A percentile compares a stretch with the other conserved stretches of the same genome.
Conservation (phyloP, 2,888 invertebrate species). For the Orchestes rusci region DNA sequence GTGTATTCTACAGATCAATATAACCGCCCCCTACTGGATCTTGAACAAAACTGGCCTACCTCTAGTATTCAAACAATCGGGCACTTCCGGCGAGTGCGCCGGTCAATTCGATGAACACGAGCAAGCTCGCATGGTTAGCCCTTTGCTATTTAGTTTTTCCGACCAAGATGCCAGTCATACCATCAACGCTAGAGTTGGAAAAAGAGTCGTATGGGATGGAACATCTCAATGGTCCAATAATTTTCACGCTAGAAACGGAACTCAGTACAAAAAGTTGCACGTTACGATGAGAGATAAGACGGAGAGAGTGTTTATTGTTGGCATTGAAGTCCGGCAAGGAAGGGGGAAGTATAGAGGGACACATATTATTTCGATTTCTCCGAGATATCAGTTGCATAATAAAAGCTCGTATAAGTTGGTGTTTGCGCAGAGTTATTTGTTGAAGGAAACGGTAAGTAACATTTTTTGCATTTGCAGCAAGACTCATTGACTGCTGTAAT, state of each 20-base stretch:
- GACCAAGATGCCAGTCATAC: slow-evolving; percentile 81
- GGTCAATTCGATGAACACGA: slow-evolving; percentile 96
- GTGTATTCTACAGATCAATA: slow-evolving; percentile 53
- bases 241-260: slow-evolving; percentile 62
- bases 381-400: slow-evolving; percentile 90
- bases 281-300: slow-evolving; percentile 56
- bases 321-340: slow-evolving; percentile 82
- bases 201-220: slow-evolving; percentile 47
- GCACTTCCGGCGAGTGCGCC: slow-evolving; percentile 65
- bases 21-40: slow-evolving; percentile 89
- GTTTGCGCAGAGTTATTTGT: slow-evolving; percentile 83
- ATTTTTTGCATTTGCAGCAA: slow-evolving; percentile 3
- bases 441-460: slow-evolving; percentile 59
- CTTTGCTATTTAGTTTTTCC: slow-evolving; percentile 88
- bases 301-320: slow-evolving; percentile 74
- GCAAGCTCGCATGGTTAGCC: slow-evolving; percentile 84
- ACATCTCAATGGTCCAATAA: slow-evolving; percentile 74
- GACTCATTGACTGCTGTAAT: not conserved
- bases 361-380: slow-evolving; percentile 86
- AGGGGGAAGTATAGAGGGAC: slow-evolving; percentile 85
- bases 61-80: slow-evolving; percentile 89
- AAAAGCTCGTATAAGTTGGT: slow-evolving; percentile 70
- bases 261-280: slow-evolving; percentile 47
- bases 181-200: slow-evolving; percentile 71
- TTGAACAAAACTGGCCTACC: slow-evolving; percentile 94